Evolutionary conservation across 2,797 vertebrate genomes (phyloP).

Genomic region (Balearica regulorum): DNA sequence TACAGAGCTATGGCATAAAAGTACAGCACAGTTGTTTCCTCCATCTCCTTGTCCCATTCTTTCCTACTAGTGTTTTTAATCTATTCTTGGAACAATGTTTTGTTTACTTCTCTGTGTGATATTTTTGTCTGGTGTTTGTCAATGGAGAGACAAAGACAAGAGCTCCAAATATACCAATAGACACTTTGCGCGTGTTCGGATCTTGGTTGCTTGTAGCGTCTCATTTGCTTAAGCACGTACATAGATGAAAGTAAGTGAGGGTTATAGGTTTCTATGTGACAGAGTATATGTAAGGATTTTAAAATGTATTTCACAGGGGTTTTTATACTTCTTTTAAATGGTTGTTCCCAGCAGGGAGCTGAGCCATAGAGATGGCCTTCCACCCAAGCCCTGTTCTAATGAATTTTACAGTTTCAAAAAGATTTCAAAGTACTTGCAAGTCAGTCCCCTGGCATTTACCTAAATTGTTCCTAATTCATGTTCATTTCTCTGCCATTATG

Average conservation of each 20-base stretch:
- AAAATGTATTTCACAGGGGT: not conserved
- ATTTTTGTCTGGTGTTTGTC: not conserved
- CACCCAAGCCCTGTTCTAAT: not conserved
- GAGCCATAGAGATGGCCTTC: not conserved
- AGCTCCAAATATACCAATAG: not conserved
- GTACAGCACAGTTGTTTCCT: not conserved
- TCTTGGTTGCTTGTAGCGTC: not conserved
- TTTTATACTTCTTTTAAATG: not conserved
- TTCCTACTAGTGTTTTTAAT: not conserved
- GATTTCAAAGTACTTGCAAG: not conserved
- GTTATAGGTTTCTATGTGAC: not conserved
- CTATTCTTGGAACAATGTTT: not conserved
- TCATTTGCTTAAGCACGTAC: not conserved
- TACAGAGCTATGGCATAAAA: not conserved
- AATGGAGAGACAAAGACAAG: not conserved
- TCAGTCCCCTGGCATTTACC: not conserved
- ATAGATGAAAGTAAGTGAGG: not conserved
- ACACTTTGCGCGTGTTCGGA: accelerated
- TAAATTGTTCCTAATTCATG: not conserved
- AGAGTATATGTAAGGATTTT: not conserved
- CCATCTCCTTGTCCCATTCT: not conserved
- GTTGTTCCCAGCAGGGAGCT: not conserved
- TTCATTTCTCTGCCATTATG: not conserved
- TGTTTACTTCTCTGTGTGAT: not conserved
- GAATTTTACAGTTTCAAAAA: not conserved